phyloP scores from a whole-genome alignment of 2,888 invertebrate genomes.

The Agrochola litura region DNA sequence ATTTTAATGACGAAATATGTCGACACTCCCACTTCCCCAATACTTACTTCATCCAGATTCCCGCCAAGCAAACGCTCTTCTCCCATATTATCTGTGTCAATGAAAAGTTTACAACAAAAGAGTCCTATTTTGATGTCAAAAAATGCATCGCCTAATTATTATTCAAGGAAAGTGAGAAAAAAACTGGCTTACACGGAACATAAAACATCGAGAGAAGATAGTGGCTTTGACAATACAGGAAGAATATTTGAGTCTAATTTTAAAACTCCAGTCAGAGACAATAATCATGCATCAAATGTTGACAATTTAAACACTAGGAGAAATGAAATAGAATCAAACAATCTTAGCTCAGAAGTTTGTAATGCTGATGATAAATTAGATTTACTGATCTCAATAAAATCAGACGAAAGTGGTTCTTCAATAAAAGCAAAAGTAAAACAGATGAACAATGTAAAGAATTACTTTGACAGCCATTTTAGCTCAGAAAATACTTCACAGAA shows the following conservation, averaged over 20 bases:
- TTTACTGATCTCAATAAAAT: conserved; percentile 2
- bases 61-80: conserved; percentile 64
- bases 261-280: conserved; percentile 16
- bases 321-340: conserved; percentile 2
- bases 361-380: conserved; percentile 4
- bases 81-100: conserved; percentile 68
- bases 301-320: neutral
- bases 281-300: neutral
- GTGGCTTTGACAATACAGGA: neutral
- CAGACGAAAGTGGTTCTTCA: conserved; percentile 40
- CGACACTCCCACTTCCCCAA: conserved; percentile 66
- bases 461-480: conserved; percentile 81
- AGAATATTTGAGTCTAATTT: neutral
- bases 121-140: conserved; percentile 80
- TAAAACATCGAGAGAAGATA: conserved; percentile 7
- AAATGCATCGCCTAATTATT: conserved; percentile 65
- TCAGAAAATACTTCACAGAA: conserved; percentile 78
- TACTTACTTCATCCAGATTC: conserved; percentile 62
- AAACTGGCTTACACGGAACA: conserved; percentile 70
- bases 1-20: conserved; percentile 61
- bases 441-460: conserved; percentile 77
- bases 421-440: conserved; percentile 61
- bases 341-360: neutral
- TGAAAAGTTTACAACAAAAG: conserved; percentile 58
- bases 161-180: conserved; percentile 73